Evolutionary conservation across 1,140 invertebrate genomes (phyloP).

Genomic region (Dryas iulia): DNA sequence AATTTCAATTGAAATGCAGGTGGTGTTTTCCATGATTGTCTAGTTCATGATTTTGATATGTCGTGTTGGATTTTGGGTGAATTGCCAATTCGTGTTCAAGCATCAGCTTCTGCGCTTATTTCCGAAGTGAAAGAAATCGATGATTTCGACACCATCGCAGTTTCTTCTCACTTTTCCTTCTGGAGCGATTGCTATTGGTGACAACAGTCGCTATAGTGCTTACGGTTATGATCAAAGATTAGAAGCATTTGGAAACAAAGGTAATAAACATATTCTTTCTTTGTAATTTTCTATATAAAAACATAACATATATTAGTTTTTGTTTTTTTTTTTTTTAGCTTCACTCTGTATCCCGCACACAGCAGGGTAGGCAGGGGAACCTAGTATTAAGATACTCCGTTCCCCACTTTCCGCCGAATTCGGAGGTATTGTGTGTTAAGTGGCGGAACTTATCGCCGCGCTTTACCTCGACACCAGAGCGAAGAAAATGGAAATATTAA

Average conservation of each 20-base stretch:
- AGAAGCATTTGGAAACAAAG: slow-evolving; percentile 83
- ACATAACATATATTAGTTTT: too few relatives aligned
- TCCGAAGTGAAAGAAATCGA: slow-evolving; percentile 82
- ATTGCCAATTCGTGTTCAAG: slow-evolving; percentile 81
- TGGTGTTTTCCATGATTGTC: slow-evolving; percentile 87
- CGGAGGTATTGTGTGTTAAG: too few relatives aligned
- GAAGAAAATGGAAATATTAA: too few relatives aligned
- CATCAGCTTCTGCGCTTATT: slow-evolving; percentile 79
- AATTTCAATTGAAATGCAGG: too few relatives aligned
- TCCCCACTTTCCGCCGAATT: too few relatives aligned
- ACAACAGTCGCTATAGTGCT: slow-evolving; percentile 82
- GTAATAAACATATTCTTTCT: slow-evolving; percentile 22
- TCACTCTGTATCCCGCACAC: too few relatives aligned
- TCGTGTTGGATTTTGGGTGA: slow-evolving; percentile 83
- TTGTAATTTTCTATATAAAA: too few relatives aligned
- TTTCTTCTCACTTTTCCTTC: slow-evolving; percentile 83
- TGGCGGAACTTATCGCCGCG: too few relatives aligned
- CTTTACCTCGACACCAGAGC: too few relatives aligned
- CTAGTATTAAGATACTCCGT: too few relatives aligned
- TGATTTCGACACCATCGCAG: slow-evolving; percentile 85
- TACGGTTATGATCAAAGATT: slow-evolving; percentile 88
- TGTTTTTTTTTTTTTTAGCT: too few relatives aligned
- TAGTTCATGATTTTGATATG: slow-evolving; percentile 87
- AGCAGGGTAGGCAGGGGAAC: too few relatives aligned
- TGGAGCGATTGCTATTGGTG: slow-evolving; percentile 83